Evolutionary conservation across 2,888 invertebrate genomes (phyloP).

Genomic region (Thymelicus lineola): DNA sequence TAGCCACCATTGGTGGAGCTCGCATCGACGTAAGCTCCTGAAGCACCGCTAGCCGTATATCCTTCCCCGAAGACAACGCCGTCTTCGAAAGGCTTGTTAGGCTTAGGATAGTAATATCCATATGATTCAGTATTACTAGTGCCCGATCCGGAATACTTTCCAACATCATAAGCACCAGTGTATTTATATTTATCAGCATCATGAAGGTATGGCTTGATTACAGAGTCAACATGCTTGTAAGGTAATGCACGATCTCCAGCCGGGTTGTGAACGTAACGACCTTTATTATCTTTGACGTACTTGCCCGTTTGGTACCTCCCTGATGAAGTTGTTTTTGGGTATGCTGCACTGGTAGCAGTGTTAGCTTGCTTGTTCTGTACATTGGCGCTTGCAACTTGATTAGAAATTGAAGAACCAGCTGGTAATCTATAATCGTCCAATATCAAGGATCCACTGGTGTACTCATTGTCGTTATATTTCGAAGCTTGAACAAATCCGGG

Average conservation of each 20-base stretch:
- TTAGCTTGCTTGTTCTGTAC: constrained; percentile 12
- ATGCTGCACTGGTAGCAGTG: constrained; percentile 25
- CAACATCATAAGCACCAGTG: constrained; percentile 52
- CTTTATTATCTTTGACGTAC: constrained; percentile 59
- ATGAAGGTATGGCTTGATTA: constrained; percentile 69
- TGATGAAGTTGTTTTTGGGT: constrained; percentile 31
- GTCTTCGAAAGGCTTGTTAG: constrained; percentile 48
- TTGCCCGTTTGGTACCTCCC: constrained; percentile 43
- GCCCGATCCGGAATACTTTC: constrained; percentile 56
- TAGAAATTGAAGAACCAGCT: constrained; percentile 11
- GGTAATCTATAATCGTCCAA: constrained; percentile 71
- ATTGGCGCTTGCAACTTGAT: constrained; percentile 10
- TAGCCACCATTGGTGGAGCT: not conserved
- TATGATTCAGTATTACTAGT: constrained; percentile 20
- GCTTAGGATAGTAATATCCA: constrained; percentile 50
- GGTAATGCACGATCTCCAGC: constrained; percentile 75
- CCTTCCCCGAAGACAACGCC: constrained; percentile 32
- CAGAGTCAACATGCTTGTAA: constrained; percentile 70
- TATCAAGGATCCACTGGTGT: constrained; percentile 74
- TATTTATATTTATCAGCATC: constrained; percentile 63
- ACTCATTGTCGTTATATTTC: constrained; percentile 62
- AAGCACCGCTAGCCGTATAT: constrained; percentile 23
- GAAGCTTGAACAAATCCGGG: constrained; percentile 68
- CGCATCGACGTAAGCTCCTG: constrained; percentile 18
- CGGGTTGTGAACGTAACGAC: constrained; percentile 79